Evolutionary conservation across 2,113 vertebrate species (phyloP).

Genomic region (Tragelaphus scriptus): DNA sequence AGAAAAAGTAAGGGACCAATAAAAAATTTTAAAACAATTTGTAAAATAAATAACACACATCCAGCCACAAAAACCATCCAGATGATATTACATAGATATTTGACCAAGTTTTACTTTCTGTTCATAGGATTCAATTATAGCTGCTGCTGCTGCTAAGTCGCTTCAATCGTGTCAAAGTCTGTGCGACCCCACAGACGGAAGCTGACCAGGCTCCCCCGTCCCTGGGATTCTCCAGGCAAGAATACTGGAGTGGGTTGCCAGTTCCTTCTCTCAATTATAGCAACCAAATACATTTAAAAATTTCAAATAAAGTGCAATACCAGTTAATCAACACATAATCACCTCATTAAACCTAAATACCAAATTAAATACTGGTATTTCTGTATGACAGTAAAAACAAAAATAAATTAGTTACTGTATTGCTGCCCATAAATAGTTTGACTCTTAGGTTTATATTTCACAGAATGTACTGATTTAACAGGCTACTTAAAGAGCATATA

Average conservation of each 20-base stretch:
- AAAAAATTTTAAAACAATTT: not conserved
- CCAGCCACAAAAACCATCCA: not conserved
- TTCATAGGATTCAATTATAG: slow-evolving; percentile 7
- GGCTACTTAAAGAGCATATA: not conserved
- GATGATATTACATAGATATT: not conserved
- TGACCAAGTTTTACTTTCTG: not conserved
- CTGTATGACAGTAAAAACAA: slow-evolving; percentile 10
- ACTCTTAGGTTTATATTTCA: slow-evolving; percentile 34
- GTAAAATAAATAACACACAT: not conserved
- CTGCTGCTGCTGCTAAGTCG: too few species aligned
- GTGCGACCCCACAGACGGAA: too few species aligned
- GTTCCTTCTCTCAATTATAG: too few species aligned
- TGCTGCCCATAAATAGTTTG: not conserved
- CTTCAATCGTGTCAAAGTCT: too few species aligned
- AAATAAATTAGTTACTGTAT: not conserved
- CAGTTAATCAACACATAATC: slow-evolving; percentile 17
- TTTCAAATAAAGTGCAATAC: slow-evolving; percentile 24
- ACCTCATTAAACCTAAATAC: slow-evolving; percentile 16
- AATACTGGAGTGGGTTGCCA: too few species aligned
- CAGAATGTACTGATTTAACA: slow-evolving; percentile 21
- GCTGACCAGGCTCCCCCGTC: too few species aligned
- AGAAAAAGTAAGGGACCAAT: not conserved
- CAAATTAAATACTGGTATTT: slow-evolving; percentile 23
- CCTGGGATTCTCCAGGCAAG: too few species aligned
- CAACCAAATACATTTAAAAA: slow-evolving; percentile 1